phyloP scores from a whole-genome alignment of 2,888 invertebrate species.

The Spialia ferax region DNA sequence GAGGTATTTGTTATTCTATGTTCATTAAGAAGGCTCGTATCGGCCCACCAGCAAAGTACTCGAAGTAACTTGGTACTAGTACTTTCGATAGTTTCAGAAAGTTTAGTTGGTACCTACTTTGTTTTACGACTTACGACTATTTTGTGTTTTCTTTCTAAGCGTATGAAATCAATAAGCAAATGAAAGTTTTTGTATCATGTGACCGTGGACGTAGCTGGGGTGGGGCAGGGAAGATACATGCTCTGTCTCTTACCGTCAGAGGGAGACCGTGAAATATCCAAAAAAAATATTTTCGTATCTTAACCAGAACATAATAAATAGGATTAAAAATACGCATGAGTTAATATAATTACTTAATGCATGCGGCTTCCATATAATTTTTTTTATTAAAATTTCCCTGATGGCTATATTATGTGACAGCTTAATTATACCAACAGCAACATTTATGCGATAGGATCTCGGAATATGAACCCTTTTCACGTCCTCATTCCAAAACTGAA shows the following conservation, averaged over 20 bases:
- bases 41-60: not conserved
- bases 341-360: not conserved
- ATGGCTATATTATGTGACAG: not conserved
- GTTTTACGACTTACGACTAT: too few relatives aligned
- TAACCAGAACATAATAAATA: not conserved
- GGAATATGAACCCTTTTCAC: conserved; percentile 3
- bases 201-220: too few relatives aligned
- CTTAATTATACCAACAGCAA: not conserved
- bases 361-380: not conserved
- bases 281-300: too few relatives aligned
- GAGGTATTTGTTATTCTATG: conserved; percentile 6
- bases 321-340: not conserved
- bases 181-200: too few relatives aligned
- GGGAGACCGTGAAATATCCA: too few relatives aligned
- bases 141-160: not conserved
- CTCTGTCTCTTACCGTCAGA: too few relatives aligned
- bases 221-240: too few relatives aligned
- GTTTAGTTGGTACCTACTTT: not conserved
- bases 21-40: not conserved
- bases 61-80: too few relatives aligned
- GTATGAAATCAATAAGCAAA: not conserved
- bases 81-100: conserved; percentile 1
- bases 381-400: conserved; percentile 4
- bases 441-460: not conserved
- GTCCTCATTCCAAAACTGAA: not conserved